phyloP scores from a whole-genome alignment of 2,888 invertebrate species.

The Diaperis boleti region DNA sequence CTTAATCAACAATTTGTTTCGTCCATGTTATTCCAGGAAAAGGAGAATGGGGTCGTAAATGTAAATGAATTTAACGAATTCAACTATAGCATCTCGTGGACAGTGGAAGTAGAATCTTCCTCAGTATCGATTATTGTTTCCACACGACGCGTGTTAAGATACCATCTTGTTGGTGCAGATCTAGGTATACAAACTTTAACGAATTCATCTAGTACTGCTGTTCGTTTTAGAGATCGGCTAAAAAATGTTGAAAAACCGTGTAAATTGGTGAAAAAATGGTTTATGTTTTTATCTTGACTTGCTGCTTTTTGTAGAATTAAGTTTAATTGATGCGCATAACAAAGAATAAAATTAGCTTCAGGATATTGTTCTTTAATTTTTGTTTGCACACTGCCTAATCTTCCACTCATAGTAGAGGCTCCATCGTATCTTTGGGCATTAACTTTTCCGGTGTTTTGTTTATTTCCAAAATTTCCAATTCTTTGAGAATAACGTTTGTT shows the following conservation, averaged over 20 bases:
- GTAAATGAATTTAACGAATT: too few relatives aligned
- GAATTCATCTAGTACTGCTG: constrained; percentile 25
- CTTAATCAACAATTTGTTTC: too few relatives aligned
- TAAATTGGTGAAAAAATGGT: constrained; percentile 13
- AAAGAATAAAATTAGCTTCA: constrained; percentile 42
- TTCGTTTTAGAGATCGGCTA: constrained; percentile 1
- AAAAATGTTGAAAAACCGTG: constrained; percentile 17
- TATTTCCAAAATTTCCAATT: constrained; percentile 11
- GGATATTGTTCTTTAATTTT: constrained; percentile 37
- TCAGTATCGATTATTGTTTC: too few relatives aligned
- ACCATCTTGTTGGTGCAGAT: constrained; percentile 42
- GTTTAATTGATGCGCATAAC: constrained; percentile 48
- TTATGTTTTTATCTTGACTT: background rate
- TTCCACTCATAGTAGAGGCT: constrained; percentile 50
- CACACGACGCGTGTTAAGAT: constrained; percentile 44
- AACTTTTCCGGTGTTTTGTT: too few relatives aligned
- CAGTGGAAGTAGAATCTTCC: too few relatives aligned
- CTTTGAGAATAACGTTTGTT: background rate
- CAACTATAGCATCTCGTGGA: too few relatives aligned
- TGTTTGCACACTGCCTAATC: constrained; percentile 47
- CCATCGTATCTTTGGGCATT: constrained; percentile 51
- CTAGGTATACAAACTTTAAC: constrained; percentile 21
- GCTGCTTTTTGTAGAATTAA: constrained; percentile 18
- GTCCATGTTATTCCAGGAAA: too few relatives aligned
- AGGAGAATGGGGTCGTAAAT: too few relatives aligned